phyloP scores from a whole-genome alignment of 2,113 vertebrate genomes.

The Setophaga kirtlandii region DNA sequence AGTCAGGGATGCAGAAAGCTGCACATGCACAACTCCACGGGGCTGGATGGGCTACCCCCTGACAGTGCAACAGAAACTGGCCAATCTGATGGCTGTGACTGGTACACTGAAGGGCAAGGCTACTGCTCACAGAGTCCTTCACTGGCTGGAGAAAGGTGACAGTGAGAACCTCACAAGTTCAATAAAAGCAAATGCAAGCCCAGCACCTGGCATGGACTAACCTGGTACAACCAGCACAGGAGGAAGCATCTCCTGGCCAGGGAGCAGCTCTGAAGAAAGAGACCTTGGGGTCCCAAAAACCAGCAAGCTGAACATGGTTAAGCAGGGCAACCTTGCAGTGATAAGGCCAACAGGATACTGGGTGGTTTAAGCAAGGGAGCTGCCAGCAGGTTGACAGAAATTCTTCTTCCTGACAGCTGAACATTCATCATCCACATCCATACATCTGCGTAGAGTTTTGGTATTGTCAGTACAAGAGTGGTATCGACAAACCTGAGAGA shows the following conservation, averaged over 20 bases:
- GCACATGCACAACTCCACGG: not conserved
- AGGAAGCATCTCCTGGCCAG: not conserved
- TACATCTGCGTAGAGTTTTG: not conserved
- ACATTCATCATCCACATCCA: not conserved
- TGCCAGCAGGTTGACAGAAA: not conserved
- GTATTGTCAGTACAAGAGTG: accelerated
- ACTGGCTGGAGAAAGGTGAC: not conserved
- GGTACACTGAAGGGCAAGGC: not conserved
- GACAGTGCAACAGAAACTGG: not conserved
- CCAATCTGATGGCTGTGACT: not conserved
- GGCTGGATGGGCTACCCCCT: not conserved
- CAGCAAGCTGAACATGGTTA: not conserved
- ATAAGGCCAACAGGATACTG: not conserved
- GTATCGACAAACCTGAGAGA: not conserved
- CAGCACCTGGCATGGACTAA: not conserved
- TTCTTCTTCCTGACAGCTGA: not conserved
- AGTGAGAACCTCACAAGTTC: not conserved
- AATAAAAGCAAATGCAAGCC: not conserved
- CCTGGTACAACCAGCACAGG: not conserved
- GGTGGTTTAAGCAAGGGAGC: not conserved
- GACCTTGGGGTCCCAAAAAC: not conserved
- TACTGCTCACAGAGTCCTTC: not conserved
- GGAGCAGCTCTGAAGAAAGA: not conserved
- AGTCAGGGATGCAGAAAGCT: not conserved
- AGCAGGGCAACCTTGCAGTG: not conserved